Conservation (phyloP, 2,797 vertebrate genomes). For the Dicrostonyx torquatus region DNA sequence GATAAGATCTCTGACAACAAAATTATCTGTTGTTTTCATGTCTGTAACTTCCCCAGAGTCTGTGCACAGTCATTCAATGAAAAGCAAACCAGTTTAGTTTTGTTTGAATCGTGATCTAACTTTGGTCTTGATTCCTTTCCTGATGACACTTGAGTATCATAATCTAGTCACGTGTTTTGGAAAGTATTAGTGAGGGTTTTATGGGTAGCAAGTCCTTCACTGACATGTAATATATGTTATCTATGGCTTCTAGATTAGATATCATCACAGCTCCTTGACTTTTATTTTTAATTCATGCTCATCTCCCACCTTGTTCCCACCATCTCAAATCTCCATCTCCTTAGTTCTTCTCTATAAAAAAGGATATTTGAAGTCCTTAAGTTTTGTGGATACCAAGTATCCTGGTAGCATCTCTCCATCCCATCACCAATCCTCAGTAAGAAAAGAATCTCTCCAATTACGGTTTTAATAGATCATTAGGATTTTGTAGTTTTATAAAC, state of each 20-base stretch:
- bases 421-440: not conserved
- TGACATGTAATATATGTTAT: not conserved
- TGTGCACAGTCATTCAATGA: not conserved
- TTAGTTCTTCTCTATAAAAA: constrained; percentile 18
- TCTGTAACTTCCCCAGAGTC: not conserved
- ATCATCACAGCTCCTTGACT: not conserved
- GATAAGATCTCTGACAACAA: constrained; percentile 18
- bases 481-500: constrained; percentile 36
- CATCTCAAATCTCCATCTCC: not conserved
- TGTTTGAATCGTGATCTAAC: not conserved
- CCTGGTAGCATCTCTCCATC: not conserved
- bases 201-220: not conserved
- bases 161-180: not conserved
- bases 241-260: not conserved
- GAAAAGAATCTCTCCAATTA: constrained; percentile 7
- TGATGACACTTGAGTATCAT: not conserved
- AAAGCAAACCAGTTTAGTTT: constrained; percentile 3
- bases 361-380: not conserved
- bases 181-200: not conserved
- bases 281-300: not conserved
- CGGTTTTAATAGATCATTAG: not conserved
- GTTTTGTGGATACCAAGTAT: not conserved
- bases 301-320: not conserved
- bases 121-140: not conserved
- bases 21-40: constrained; percentile 3